Evolutionary conservation across 2,797 vertebrate genomes (phyloP).

Genomic region (Sebastes matsubarae): DNA sequence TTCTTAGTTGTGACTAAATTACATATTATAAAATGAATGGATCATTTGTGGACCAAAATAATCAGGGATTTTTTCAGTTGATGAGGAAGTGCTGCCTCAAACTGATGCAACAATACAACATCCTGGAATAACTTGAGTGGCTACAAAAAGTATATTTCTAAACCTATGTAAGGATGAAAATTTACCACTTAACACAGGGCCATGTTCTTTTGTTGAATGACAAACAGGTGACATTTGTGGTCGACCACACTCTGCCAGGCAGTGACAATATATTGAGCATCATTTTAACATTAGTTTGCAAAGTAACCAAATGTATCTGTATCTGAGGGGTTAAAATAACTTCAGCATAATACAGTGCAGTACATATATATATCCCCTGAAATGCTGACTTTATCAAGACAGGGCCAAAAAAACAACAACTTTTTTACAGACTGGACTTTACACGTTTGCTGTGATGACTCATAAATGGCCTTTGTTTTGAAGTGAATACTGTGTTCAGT

Average conservation of each 20-base stretch:
- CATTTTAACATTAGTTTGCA: not conserved
- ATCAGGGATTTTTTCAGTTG: not conserved
- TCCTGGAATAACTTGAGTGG: not conserved
- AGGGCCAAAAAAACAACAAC: not conserved
- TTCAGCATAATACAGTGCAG: not conserved
- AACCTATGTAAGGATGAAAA: not conserved
- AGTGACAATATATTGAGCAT: no score
- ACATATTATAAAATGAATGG: not conserved
- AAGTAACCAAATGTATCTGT: not conserved
- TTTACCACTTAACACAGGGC: not conserved
- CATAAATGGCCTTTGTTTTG: conserved; percentile 30
- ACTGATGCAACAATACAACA: not conserved
- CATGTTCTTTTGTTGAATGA: not conserved
- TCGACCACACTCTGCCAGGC: not conserved
- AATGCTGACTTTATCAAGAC: not conserved
- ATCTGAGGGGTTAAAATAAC: not conserved
- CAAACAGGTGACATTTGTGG: not conserved
- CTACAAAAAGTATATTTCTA: not conserved
- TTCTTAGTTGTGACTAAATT: not conserved
- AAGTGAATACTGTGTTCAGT: not conserved
- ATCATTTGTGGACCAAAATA: not conserved
- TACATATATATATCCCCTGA: no score
- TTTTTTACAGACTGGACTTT: conserved; percentile 28
- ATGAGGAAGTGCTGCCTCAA: not conserved
- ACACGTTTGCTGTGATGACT: conserved; percentile 24